Percentiles rank a stretch among this genome's conserved stretches.
These are phyloP conservation scores for Axea sp. DNA, from an alignment of 2,888 invertebrate species.

Conservation along the genomic window DNA sequence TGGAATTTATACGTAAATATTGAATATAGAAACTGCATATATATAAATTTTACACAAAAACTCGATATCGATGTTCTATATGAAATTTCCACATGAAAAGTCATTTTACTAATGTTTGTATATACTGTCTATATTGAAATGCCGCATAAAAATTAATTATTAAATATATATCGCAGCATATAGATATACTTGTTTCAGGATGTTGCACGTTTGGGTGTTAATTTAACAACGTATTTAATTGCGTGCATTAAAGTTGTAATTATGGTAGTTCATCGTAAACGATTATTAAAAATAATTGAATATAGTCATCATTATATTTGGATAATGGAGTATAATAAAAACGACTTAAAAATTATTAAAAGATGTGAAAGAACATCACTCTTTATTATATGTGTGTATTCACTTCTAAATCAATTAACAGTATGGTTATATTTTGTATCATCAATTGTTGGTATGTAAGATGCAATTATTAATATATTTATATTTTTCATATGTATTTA, in stretches of 20 bases:
- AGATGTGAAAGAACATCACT: slow-evolving; percentile 17
- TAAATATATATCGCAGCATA: too few species aligned
- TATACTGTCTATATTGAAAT: too few species aligned
- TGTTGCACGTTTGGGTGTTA: slow-evolving; percentile 22
- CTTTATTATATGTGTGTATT: slow-evolving; percentile 4
- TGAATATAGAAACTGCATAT: too few species aligned
- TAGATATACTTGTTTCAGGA: too few species aligned
- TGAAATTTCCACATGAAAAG: too few species aligned
- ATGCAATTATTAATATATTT: too few species aligned
- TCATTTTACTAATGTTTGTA: too few species aligned
- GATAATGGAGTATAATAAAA: not conserved
- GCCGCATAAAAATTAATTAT: too few species aligned
- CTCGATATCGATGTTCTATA: too few species aligned
- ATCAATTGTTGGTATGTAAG: slow-evolving; percentile 13
- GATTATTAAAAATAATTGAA: not conserved
- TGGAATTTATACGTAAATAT: too few species aligned
- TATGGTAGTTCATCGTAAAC: slow-evolving; percentile 14
- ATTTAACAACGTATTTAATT: slow-evolving; percentile 20
- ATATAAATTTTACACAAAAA: too few species aligned
- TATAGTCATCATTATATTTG: slow-evolving; percentile 4
- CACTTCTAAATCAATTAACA: slow-evolving; percentile 20
- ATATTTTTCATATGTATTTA: not conserved
- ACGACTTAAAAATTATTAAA: slow-evolving; percentile 6
- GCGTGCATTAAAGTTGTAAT: slow-evolving; percentile 12
- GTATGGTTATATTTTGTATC: slow-evolving; percentile 16